Percentiles rank a stretch among this genome's conserved stretches.
Conservation (phyloP, 2,888 invertebrate genomes). For the Neoaliturus tenellus region DNA sequence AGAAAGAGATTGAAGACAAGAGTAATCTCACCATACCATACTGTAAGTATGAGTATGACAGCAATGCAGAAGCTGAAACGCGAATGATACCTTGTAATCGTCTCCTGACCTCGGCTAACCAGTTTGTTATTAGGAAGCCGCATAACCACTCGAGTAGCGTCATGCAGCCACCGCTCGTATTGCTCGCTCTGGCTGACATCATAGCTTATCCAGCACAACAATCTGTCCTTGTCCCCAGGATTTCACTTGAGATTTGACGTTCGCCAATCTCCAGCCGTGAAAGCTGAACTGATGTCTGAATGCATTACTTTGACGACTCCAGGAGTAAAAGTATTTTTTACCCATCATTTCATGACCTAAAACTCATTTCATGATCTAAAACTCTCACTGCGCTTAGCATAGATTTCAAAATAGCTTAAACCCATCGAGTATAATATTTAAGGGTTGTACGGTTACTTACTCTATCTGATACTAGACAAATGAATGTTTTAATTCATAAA, state of each 20-base stretch:
- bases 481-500: no score
- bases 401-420: no score
- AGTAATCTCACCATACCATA: no score
- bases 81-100: not conserved
- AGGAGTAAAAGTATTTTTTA: no score
- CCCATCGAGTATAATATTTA: no score
- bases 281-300: slow-evolving; percentile 13
- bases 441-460: no score
- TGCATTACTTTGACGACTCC: not conserved
- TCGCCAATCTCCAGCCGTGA: not conserved
- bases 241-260: not conserved
- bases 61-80: not conserved
- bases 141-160: not conserved
- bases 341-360: no score
- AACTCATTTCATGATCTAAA: no score
- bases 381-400: no score
- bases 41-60: no score
- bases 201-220: not conserved
- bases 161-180: not conserved
- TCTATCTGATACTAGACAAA: no score
- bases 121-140: not conserved
- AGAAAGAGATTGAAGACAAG: no score
- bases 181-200: not conserved
- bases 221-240: not conserved
- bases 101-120: not conserved